phyloP scores from a whole-genome alignment of 2,888 invertebrate species.

The Axea sp. region DNA sequence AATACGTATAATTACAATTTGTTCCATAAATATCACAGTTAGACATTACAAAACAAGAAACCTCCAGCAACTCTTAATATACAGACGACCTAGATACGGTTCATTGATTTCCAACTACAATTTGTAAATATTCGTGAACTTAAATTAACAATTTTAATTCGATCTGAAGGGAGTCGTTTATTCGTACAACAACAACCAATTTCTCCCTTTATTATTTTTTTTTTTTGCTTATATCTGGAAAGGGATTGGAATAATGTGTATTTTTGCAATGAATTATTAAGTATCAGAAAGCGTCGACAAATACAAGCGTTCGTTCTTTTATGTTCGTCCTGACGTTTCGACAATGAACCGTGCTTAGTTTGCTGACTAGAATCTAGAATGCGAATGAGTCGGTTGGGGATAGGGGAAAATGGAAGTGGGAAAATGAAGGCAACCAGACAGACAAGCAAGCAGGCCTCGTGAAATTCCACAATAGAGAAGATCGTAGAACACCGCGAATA shows the following conservation, averaged over 20 bases:
- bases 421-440: conserved; percentile 50
- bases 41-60: neutral
- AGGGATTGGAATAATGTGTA: conserved; percentile 33
- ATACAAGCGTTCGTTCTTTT: conserved; percentile 38
- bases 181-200: conserved; percentile 10
- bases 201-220: conserved; percentile 27
- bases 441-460: conserved; percentile 59
- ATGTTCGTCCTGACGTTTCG: conserved; percentile 49
- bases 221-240: neutral
- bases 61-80: neutral
- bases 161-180: conserved; percentile 10
- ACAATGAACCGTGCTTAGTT: conserved; percentile 50
- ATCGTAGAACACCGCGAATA: conserved; percentile 59
- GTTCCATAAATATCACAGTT: too few species aligned
- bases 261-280: conserved; percentile 54
- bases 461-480: conserved; percentile 70
- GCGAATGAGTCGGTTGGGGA: conserved; percentile 38
- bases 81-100: neutral
- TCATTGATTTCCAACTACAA: conserved; percentile 10
- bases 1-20: too few species aligned
- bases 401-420: conserved; percentile 13
- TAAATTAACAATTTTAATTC: conserved; percentile 37
- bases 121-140: conserved; percentile 12
- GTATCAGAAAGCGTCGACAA: conserved; percentile 42
- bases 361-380: conserved; percentile 49